Percentiles rank a stretch among this genome's conserved stretches.
These are phyloP conservation scores for Misgurnus mizolepis DNA, from an alignment of 2,113 vertebrate species.

Conservation along the genomic window DNA sequence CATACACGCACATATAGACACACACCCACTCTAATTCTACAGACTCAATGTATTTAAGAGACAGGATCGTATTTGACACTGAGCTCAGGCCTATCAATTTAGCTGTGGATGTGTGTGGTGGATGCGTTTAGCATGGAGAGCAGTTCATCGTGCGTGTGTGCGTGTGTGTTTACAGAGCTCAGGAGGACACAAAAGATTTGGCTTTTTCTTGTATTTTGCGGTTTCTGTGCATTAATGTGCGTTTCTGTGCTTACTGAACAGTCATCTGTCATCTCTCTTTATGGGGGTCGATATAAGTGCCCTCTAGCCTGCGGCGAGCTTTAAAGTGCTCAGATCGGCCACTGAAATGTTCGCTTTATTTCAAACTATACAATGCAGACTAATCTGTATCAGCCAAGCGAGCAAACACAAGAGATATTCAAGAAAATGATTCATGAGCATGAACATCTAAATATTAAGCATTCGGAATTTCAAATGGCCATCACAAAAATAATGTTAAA, in stretches of 20 bases:
- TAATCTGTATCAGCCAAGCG: slow-evolving; percentile 13
- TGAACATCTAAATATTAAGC: too few species aligned
- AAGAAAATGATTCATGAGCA: too few species aligned
- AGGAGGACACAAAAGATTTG: too few species aligned
- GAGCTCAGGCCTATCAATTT: slow-evolving; percentile 3
- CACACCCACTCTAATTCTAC: not conserved
- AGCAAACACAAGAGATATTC: too few species aligned
- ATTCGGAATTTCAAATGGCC: too few species aligned
- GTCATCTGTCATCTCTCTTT: slow-evolving; percentile 16
- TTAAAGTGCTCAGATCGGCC: slow-evolving; percentile 11
- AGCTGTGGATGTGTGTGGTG: not conserved
- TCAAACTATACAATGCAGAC: slow-evolving; percentile 28
- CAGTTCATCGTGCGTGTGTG: not conserved
- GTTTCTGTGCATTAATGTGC: too few species aligned
- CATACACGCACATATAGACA: slow-evolving; percentile 5
- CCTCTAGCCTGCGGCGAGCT: not conserved
- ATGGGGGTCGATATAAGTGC: slow-evolving; percentile 22
- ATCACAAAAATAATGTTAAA: too few species aligned
- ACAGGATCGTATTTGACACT: slow-evolving; percentile 20
- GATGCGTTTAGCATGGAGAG: not conserved
- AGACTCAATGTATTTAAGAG: not conserved
- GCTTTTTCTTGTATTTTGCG: too few species aligned
- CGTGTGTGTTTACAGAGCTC: not conserved
- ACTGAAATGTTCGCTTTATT: slow-evolving; percentile 25
- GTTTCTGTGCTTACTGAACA: not conserved